Percentiles rank a stretch among this genome's conserved stretches.
phyloP scores from a whole-genome alignment of 2,888 invertebrate species.

The Drosophila buzzatii region DNA sequence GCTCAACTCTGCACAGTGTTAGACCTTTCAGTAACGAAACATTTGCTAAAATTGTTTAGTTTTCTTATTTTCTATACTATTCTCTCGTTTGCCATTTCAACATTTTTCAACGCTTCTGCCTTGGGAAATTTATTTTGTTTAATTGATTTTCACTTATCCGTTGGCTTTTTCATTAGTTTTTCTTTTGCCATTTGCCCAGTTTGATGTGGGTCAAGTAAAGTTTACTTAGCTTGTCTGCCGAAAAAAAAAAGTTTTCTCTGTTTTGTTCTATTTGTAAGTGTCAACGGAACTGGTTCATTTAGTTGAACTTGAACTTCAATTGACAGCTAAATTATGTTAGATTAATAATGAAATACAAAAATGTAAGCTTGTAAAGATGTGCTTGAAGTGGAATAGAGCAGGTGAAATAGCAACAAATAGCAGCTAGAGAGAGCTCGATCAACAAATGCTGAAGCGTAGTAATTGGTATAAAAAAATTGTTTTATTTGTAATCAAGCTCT shows the following conservation, averaged over 20 bases:
- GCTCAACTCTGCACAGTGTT: slow-evolving; percentile 30
- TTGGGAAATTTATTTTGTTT: slow-evolving; percentile 34
- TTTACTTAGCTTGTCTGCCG: not conserved
- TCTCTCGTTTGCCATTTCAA: not conserved
- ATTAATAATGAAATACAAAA: not conserved
- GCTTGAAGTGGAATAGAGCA: not conserved
- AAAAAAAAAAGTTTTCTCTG: not conserved
- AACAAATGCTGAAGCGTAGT: not conserved
- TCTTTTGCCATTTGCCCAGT: not conserved
- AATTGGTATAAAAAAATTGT: no score
- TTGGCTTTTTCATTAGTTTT: slow-evolving; percentile 1
- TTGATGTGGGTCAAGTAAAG: slow-evolving; percentile 32
- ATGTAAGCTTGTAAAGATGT: no score
- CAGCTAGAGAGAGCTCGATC: not conserved
- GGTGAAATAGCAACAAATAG: not conserved
- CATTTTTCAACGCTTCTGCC: slow-evolving; percentile 12
- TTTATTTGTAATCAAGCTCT: no score
- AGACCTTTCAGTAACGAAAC: not conserved
- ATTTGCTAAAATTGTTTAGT: not conserved
- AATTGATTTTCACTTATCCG: slow-evolving; percentile 43
- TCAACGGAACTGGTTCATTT: not conserved
- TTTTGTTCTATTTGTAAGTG: not conserved
- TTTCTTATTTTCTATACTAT: slow-evolving; percentile 5
- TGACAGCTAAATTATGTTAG: not conserved
- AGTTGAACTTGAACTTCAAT: slow-evolving; percentile 16